Percentiles rank a stretch among this genome's conserved stretches.
These are phyloP conservation scores for Aricia artaxerxes DNA, from an alignment of 2,888 invertebrate species.

Conservation along the genomic window DNA sequence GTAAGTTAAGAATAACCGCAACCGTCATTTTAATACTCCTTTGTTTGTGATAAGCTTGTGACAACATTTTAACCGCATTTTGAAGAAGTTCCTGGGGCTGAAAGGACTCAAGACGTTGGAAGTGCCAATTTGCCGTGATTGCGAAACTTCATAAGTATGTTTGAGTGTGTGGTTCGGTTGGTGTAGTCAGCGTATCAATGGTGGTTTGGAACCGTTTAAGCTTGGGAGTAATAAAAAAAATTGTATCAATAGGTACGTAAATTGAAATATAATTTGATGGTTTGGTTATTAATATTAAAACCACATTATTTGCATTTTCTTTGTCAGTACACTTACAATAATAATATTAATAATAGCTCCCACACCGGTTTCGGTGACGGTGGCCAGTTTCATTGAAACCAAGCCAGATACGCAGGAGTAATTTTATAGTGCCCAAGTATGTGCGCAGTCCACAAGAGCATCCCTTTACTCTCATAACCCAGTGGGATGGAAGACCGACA, in stretches of 20 bases:
- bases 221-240: background rate
- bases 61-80: conserved; percentile 19
- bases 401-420: no score
- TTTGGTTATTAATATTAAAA: background rate
- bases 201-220: background rate
- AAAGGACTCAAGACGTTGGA: background rate
- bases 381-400: no score
- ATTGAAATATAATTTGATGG: background rate
- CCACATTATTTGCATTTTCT: background rate
- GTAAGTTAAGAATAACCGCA: conserved; percentile 23
- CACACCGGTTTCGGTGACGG: no score
- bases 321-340: background rate
- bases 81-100: background rate
- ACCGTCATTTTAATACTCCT: conserved; percentile 2
- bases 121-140: conserved; percentile 5
- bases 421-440: no score
- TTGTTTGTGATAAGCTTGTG: conserved; percentile 17
- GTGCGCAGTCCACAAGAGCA: no score
- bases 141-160: conserved; percentile 7
- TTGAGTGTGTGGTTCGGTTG: background rate
- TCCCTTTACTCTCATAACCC: no score
- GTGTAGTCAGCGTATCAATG: background rate
- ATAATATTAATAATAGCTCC: no score
- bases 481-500: no score
- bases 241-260: no score